Percentiles rank a stretch among this genome's conserved stretches.
Evolutionary conservation across 2,888 invertebrate species (phyloP).

Genomic region (Torymus auratus): DNA sequence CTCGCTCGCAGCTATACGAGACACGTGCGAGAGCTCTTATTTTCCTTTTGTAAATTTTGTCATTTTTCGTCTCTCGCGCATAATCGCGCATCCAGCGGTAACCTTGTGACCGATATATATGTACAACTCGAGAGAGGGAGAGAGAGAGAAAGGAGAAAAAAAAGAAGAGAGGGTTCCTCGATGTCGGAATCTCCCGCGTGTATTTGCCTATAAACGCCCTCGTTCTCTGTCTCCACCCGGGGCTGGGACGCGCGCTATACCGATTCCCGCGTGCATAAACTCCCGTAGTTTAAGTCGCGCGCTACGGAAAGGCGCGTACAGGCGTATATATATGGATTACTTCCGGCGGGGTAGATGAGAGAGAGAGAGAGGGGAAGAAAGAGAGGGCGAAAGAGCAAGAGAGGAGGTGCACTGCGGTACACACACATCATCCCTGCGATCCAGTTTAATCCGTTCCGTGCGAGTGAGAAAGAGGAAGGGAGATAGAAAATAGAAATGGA

Average conservation of each 20-base stretch:
- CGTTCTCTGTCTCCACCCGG: not conserved
- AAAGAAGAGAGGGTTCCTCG: no score
- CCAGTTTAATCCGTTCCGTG: slow-evolving; percentile 45
- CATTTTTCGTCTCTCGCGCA: slow-evolving; percentile 29
- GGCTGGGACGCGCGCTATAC: not conserved
- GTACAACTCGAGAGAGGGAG: not conserved
- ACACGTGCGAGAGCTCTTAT: not conserved
- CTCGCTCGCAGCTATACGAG: not conserved
- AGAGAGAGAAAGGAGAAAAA: not conserved
- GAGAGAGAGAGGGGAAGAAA: slow-evolving; percentile 2
- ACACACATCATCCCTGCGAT: slow-evolving; percentile 52
- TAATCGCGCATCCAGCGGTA: not conserved
- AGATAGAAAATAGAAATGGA: not conserved
- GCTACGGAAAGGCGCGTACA: slow-evolving; percentile 30
- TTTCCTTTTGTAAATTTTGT: slow-evolving; percentile 28
- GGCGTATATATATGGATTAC: slow-evolving; percentile 59
- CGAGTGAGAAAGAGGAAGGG: not conserved
- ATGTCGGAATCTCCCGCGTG: not conserved
- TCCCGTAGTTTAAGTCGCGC: slow-evolving; percentile 36
- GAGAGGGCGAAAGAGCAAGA: slow-evolving; percentile 10
- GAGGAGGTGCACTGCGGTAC: slow-evolving; percentile 45
- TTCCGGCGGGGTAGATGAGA: slow-evolving; percentile 43
- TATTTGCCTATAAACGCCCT: slow-evolving; percentile 36
- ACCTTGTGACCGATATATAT: slow-evolving; percentile 47
- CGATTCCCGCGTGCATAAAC: slow-evolving; percentile 36